Evolutionary conservation across 2,888 invertebrate species (phyloP), one percentile per base, ranked within the genome.

Genomic region (Caenorhabditis imperialis): DNA sequence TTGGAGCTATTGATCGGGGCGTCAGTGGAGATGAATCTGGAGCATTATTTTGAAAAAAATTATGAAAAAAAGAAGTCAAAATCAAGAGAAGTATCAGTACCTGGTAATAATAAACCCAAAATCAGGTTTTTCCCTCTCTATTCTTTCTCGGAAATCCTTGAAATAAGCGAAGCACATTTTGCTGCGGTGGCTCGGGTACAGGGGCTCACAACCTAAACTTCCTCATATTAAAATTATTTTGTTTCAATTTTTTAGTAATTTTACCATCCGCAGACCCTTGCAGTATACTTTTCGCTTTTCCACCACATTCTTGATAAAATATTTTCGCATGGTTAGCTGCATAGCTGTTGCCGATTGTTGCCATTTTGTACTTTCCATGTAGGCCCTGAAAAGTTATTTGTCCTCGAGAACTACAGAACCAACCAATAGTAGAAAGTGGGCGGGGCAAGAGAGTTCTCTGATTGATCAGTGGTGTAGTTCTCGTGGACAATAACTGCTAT

Each of bases 341-440:
- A 48, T 50, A 65, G 44, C 65, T 65, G 44, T 65, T 65, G 0
- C 65, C 65, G 23, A 65, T 48, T 14, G 48, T 50, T 7, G 33
- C 33, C 30, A 65, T 40, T 40, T 50, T 65, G 30, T 50, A 50
- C 25, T 30, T 48, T 8, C 45, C 54, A n/a, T 23, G 14, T 2
- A 61, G 44, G 6, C 42, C 38, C 44, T 45, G 25, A 5, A 20
- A 12, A 12, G 22, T 20, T 8, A 8, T 20, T 22, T 20, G 4
- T 45, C 20, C 8, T n/a, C n/a, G n/a, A n/a, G 20, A 10, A 7
- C 20, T 18, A 20, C n/a, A 20, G 12, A 45, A 45, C 20, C 20
- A 55, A n/a, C 12, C 6, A 1, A 33, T 3, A 16, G n/a, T 55
- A 6, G 0, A n/a, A n/a, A n/a, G n/a, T n/a, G n/a, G n/a, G n/a